Conservation (phyloP, 2,797 vertebrate species). For the Brachyalestes nurse region DNA sequence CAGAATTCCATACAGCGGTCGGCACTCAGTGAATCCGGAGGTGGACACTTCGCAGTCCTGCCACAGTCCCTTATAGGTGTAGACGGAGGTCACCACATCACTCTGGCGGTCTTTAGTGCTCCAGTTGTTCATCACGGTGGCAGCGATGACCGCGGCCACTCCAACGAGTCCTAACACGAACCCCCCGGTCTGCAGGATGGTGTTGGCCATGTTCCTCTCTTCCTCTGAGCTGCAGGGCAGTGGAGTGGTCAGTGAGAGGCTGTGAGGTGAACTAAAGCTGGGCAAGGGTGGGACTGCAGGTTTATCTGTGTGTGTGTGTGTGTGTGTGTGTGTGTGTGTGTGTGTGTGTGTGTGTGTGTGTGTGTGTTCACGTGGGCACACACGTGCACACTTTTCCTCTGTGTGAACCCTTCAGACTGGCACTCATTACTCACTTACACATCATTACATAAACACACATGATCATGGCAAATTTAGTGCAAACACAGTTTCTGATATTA, state of each 20-base stretch:
- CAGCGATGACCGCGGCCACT: slow-evolving; percentile 78
- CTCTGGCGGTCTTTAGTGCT: slow-evolving; percentile 86
- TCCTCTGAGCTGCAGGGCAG: neutral
- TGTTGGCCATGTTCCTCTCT: slow-evolving; percentile 78
- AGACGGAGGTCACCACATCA: slow-evolving; percentile 82
- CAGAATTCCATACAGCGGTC: slow-evolving; percentile 86
- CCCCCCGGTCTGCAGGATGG: slow-evolving; percentile 83
- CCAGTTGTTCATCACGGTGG: slow-evolving; percentile 88
- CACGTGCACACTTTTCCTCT: slow-evolving; percentile 18
- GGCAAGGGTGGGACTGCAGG: slow-evolving; percentile 35
- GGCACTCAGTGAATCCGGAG: slow-evolving; percentile 87
- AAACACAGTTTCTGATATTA: too few relatives aligned
- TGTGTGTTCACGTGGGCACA: slow-evolving; percentile 9
- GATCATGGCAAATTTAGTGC: too few relatives aligned
- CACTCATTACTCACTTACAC: slow-evolving; percentile 9
- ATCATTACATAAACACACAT: too few relatives aligned
- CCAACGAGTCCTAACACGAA: slow-evolving; percentile 83
- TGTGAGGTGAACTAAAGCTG: slow-evolving; percentile 10
- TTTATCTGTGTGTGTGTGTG: slow-evolving; percentile 25
- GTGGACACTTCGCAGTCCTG: slow-evolving; percentile 85
- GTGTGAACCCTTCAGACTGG: slow-evolving; percentile 57
- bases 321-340: neutral
- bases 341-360: too few relatives aligned
- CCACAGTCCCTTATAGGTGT: slow-evolving; percentile 91
- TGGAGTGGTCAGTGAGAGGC: slow-evolving; percentile 11